phyloP scores from a whole-genome alignment of 2,888 invertebrate species.

The Drosophila meridionalis region DNA sequence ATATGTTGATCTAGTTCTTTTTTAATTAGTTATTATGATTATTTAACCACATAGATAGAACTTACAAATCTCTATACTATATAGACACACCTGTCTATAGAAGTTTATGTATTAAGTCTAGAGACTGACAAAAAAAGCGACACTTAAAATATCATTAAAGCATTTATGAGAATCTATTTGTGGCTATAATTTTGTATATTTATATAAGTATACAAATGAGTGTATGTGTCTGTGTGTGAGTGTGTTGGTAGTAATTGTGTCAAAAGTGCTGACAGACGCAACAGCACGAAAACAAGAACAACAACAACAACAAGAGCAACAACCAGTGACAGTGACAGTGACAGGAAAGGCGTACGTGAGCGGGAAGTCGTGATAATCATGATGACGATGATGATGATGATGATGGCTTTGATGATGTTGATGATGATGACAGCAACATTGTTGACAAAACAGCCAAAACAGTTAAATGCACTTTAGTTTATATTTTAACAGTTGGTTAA shows the following conservation, averaged over 20 bases:
- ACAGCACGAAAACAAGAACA: constrained; percentile 34
- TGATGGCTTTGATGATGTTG: constrained; percentile 51
- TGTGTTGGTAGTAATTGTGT: constrained; percentile 67
- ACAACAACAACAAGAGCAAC: constrained; percentile 3
- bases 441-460: constrained; percentile 77
- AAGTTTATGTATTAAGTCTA: background rate
- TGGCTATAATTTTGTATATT: constrained; percentile 3
- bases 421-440: constrained; percentile 70
- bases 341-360: constrained; percentile 41
- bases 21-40: background rate
- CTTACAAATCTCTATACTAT: background rate
- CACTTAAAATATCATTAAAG: constrained; percentile 52
- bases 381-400: constrained; percentile 31
- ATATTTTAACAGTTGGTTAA: constrained; percentile 84
- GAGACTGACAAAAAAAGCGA: constrained; percentile 25
- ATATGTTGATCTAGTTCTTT: background rate
- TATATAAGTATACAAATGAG: constrained; percentile 5
- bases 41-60: background rate
- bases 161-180: constrained; percentile 31
- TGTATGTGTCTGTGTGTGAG: constrained; percentile 26
- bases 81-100: background rate
- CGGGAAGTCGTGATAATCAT: constrained; percentile 28
- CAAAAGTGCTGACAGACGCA: constrained; percentile 73
- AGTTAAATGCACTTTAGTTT: constrained; percentile 83
- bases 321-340: constrained; percentile 25